These are phyloP conservation scores for Caenorhabditis plicata DNA, from an alignment of 2,888 invertebrate genomes.

Conservation along the genomic window DNA sequence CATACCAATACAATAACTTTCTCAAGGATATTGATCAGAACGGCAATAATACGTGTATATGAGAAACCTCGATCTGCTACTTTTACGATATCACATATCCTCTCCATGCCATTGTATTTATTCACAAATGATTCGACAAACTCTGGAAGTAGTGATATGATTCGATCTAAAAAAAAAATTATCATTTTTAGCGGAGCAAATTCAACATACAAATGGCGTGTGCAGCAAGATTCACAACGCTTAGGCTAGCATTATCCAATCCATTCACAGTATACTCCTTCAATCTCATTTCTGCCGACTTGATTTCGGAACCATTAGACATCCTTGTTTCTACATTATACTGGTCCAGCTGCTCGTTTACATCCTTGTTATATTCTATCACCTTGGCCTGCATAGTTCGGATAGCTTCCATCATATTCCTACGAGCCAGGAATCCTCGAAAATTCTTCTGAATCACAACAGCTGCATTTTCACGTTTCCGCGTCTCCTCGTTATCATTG, in stretches of 20 bases:
- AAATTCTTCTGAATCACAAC: not conserved
- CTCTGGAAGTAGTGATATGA: not conserved
- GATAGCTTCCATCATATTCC: not conserved
- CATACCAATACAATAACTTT: too few species aligned
- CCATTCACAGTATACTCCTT: not conserved
- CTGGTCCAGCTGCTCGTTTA: too few species aligned
- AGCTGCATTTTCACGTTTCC: not conserved
- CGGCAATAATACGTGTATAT: not conserved
- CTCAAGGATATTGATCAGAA: not conserved
- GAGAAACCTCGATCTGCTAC: not conserved
- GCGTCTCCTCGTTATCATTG: not conserved
- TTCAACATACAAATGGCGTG: too few species aligned
- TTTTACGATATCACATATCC: not conserved
- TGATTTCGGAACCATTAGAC: too few species aligned
- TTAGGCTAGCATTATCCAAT: not conserved
- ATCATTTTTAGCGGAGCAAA: not conserved
- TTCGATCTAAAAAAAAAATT: not conserved
- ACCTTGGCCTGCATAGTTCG: not conserved
- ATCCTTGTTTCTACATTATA: too few species aligned
- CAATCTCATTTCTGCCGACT: not conserved
- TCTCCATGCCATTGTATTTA: not conserved
- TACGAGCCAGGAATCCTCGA: not conserved
- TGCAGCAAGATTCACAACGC: not conserved
- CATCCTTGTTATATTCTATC: not conserved
- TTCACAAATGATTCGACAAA: not conserved